Evolutionary conservation across 1,140 invertebrate species (phyloP).

Genomic region (Heliconius melpomene): DNA sequence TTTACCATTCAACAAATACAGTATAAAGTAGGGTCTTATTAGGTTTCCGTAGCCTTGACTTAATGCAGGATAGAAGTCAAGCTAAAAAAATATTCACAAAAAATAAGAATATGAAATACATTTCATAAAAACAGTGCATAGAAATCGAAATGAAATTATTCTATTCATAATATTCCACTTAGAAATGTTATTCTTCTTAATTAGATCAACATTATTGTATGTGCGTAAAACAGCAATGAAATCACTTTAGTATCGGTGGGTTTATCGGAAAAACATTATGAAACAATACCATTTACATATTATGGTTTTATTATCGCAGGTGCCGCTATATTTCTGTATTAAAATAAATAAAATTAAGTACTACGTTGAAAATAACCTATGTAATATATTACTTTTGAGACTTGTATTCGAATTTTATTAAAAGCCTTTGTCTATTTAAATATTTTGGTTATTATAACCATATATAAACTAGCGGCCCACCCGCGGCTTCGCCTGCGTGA

Average conservation of each 20-base stretch:
- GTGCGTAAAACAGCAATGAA: conserved; percentile 8
- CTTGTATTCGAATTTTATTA: not conserved
- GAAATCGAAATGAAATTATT: too few relatives aligned
- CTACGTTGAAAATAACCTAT: not conserved
- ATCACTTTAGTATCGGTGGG: conserved; percentile 12
- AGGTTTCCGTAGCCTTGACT: too few relatives aligned
- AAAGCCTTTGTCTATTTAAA: not conserved
- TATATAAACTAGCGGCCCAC: too few relatives aligned
- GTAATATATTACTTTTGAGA: not conserved
- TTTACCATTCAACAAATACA: too few relatives aligned
- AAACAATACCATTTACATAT: conserved; percentile 26
- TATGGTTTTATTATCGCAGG: conserved; percentile 19
- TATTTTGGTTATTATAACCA: too few relatives aligned
- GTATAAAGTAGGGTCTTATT: too few relatives aligned
- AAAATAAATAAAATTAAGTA: conserved; percentile 4
- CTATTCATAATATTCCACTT: not conserved
- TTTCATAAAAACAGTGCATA: too few relatives aligned
- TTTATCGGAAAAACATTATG: conserved; percentile 28
- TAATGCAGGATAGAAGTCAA: too few relatives aligned
- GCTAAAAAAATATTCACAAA: too few relatives aligned
- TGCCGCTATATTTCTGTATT: conserved; percentile 1
- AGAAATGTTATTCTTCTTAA: conserved; percentile 5
- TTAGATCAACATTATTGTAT: conserved; percentile 3
- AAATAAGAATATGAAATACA: too few relatives aligned
- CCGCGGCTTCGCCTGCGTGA: too few relatives aligned